Percentiles rank a stretch among this genome's conserved stretches.
These are phyloP conservation scores for Caerostris darwini DNA, from an alignment of 1,140 invertebrate species.

Conservation along the genomic window DNA sequence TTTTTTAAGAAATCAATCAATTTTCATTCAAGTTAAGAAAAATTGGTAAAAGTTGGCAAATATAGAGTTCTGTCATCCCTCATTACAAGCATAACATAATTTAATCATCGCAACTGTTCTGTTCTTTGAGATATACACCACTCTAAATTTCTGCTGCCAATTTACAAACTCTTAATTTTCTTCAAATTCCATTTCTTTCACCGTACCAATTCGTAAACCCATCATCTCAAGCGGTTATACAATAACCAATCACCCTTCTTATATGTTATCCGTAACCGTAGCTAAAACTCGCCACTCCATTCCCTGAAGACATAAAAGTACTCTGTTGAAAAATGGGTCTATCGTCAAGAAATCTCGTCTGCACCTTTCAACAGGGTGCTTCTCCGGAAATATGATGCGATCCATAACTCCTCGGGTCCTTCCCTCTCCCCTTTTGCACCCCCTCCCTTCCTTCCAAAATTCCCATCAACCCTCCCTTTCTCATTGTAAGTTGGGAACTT, in stretches of 20 bases:
- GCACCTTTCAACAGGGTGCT: conserved; percentile 53
- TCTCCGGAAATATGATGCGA: conserved; percentile 28
- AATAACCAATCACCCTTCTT: background rate
- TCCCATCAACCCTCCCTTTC: background rate
- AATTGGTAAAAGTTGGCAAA: too few relatives aligned
- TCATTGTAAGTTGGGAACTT: conserved; percentile 9
- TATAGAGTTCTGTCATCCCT: too few relatives aligned
- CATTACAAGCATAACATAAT: too few relatives aligned
- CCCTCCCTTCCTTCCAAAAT: background rate
- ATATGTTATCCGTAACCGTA: background rate
- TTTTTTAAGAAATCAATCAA: too few relatives aligned
- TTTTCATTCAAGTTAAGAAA: too few relatives aligned
- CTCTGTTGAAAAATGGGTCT: background rate
- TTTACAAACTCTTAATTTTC: too few relatives aligned
- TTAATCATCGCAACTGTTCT: background rate
- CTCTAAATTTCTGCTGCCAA: too few relatives aligned
- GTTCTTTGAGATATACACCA: background rate
- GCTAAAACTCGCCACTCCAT: background rate
- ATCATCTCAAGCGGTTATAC: background rate
- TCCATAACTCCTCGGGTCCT: background rate
- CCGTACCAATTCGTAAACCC: too few relatives aligned
- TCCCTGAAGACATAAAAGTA: background rate
- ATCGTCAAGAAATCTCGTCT: background rate
- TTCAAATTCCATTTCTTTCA: too few relatives aligned
- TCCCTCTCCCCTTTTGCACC: too few relatives aligned